Evolutionary conservation across 2,888 invertebrate species (phyloP).

Genomic region (Stenolophus ochropezus): DNA sequence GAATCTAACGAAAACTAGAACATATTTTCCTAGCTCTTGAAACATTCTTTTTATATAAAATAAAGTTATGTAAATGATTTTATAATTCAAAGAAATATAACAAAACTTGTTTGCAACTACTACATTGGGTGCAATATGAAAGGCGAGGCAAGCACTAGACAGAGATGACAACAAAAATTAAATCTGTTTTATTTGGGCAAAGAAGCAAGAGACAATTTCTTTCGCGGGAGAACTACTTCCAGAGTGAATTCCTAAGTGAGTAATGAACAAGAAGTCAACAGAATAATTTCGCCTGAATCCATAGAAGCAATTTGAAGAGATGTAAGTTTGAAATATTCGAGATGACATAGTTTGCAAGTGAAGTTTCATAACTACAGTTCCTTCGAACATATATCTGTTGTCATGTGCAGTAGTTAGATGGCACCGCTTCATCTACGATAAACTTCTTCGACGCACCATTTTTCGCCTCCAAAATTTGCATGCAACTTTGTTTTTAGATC

Average conservation of each 20-base stretch:
- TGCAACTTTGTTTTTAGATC: no score
- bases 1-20: no score
- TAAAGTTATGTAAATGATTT: background rate
- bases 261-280: constrained; percentile 38
- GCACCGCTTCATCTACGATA: background rate
- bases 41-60: background rate
- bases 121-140: background rate
- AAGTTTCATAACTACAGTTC: constrained; percentile 17
- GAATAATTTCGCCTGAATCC: constrained; percentile 25
- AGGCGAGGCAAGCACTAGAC: background rate
- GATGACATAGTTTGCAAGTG: constrained; percentile 17
- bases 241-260: constrained; percentile 33
- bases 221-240: background rate
- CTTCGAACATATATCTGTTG: constrained; percentile 1
- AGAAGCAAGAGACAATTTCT: background rate
- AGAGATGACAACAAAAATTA: background rate
- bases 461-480: no score
- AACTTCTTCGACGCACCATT: background rate
- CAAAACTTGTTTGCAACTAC: background rate
- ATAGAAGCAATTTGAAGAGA: constrained; percentile 30
- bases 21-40: no score
- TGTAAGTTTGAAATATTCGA: constrained; percentile 30
- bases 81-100: background rate
- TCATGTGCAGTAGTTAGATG: constrained; percentile 29
- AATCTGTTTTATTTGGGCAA: background rate